Evolutionary conservation across 2,888 invertebrate genomes (phyloP).

Genomic region (Artemia sinica): DNA sequence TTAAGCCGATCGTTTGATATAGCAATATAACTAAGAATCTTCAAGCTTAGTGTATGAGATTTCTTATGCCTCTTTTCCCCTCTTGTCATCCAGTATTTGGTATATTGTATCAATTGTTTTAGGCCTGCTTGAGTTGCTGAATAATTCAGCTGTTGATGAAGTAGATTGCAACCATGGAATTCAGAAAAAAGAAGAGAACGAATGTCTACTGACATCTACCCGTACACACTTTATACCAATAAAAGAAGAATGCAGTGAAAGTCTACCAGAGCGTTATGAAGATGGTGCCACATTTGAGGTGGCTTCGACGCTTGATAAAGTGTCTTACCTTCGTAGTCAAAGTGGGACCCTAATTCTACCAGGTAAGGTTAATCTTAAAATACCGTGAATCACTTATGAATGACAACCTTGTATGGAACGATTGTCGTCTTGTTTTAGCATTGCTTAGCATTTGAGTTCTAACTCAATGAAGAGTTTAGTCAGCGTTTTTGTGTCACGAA

Average conservation of each 20-base stretch:
- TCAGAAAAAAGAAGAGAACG: constrained; percentile 29
- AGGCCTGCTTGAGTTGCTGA: too few relatives aligned
- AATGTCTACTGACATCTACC: constrained; percentile 55
- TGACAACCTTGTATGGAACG: too few relatives aligned
- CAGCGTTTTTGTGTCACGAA: neutral
- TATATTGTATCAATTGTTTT: too few relatives aligned
- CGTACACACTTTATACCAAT: constrained; percentile 71
- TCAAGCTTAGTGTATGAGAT: too few relatives aligned
- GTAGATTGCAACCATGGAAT: neutral
- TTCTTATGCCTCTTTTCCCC: too few relatives aligned
- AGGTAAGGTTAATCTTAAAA: constrained; percentile 31
- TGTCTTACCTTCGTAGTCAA: constrained; percentile 47
- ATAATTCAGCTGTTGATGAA: too few relatives aligned
- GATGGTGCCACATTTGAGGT: constrained; percentile 59
- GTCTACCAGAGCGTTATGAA: constrained; percentile 25
- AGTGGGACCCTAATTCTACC: constrained; percentile 45
- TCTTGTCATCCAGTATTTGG: too few relatives aligned
- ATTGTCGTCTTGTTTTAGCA: too few relatives aligned
- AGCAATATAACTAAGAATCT: too few relatives aligned
- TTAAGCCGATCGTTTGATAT: too few relatives aligned
- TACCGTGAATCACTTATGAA: constrained; percentile 21
- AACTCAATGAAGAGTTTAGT: neutral
- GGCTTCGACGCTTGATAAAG: constrained; percentile 41
- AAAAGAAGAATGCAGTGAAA: constrained; percentile 35
- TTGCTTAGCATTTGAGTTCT: too few relatives aligned